These are phyloP conservation scores for Morus bassanus DNA, from an alignment of 2,797 vertebrate genomes.

Conservation along the genomic window DNA sequence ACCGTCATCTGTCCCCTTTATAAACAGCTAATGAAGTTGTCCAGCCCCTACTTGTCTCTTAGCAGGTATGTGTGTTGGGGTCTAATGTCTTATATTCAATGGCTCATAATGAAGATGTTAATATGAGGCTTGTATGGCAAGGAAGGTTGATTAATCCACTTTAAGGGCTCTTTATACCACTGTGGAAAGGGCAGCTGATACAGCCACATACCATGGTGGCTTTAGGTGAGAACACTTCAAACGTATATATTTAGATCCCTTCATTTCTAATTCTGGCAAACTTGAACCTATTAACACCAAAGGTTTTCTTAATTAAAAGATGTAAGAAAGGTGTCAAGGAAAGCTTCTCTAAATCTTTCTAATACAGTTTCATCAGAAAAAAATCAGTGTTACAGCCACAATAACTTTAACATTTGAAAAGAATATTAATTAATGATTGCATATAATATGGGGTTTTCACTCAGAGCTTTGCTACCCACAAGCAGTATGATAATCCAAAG, in stretches of 20 bases:
- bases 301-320: conserved; percentile 18
- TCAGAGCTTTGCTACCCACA: neutral
- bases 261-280: neutral
- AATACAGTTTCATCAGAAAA: neutral
- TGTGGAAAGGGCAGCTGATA: neutral
- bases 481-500: neutral
- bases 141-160: neutral
- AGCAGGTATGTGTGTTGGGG: neutral
- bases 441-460: neutral
- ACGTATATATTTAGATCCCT: neutral
- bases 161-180: neutral
- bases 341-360: conserved; percentile 17
- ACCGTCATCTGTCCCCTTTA: neutral
- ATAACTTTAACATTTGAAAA: neutral
- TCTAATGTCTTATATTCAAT: neutral
- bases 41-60: neutral
- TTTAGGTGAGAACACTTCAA: neutral
- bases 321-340: neutral
- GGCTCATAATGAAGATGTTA: neutral
- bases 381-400: neutral
- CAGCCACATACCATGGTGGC: neutral
- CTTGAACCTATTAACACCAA: neutral
- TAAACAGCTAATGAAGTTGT: neutral
- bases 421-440: neutral
- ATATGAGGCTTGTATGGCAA: neutral